Conservation (phyloP, 2,797 vertebrate genomes). For the Prionace glauca region DNA sequence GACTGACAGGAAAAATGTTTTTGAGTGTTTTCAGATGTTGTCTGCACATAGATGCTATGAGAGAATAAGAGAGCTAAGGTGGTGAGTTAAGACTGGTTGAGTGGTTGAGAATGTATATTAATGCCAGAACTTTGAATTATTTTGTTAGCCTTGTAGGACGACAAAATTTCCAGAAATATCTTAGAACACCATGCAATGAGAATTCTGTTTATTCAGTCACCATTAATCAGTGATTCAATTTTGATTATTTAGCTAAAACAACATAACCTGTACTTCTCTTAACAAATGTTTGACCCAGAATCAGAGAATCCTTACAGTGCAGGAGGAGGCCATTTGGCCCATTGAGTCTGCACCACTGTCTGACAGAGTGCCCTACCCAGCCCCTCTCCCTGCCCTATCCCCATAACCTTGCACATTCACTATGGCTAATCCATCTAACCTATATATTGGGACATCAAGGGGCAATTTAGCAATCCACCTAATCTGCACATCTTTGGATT, state of each 20-base stretch:
- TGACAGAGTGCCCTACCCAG: no score
- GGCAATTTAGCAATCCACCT: no score
- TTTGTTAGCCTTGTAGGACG: background rate
- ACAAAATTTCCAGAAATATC: background rate
- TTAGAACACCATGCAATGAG: background rate
- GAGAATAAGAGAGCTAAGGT: background rate
- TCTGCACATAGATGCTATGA: background rate
- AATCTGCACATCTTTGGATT: no score
- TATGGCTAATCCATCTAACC: no score
- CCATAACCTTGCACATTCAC: no score
- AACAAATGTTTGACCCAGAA: background rate
- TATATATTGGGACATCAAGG: no score
- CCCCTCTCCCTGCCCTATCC: no score
- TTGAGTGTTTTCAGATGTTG: background rate
- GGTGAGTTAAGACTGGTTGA: background rate
- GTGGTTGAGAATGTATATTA: background rate
- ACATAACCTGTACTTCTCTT: background rate
- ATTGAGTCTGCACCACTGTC: no score
- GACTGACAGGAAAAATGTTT: background rate
- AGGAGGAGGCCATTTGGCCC: no score
- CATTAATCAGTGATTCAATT: background rate
- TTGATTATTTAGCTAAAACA: background rate
- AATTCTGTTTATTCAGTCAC: background rate
- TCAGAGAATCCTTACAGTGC: no score
- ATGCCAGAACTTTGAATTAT: background rate